A percentile compares a stretch with the other conserved stretches of the same genome.
These are phyloP conservation scores for Torymus tubicola DNA, from an alignment of 2,888 invertebrate species.

Conservation along the genomic window DNA sequence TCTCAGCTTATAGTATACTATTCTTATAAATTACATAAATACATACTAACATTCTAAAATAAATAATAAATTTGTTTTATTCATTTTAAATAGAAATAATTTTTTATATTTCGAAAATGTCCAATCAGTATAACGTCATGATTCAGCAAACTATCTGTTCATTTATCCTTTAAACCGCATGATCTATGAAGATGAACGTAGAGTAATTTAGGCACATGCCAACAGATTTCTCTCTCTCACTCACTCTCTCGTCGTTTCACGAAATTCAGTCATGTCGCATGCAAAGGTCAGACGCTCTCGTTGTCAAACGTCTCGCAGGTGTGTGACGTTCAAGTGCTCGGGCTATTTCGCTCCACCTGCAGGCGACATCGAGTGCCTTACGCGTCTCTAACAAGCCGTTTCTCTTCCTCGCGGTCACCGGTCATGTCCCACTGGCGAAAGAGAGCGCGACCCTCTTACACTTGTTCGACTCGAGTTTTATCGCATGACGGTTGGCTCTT, in stretches of 20 bases:
- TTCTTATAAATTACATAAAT: no score
- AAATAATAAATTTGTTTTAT: no score
- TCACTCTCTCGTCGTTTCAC: neutral
- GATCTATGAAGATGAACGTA: no score
- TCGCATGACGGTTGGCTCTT: no score
- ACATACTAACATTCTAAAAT: no score
- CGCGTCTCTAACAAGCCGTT: constrained; percentile 10
- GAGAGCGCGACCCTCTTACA: neutral
- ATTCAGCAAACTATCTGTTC: neutral
- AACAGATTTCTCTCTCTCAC: neutral
- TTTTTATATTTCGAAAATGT: no score
- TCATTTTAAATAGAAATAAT: no score
- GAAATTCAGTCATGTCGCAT: neutral
- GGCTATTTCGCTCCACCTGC: constrained; percentile 6
- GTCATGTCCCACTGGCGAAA: neutral
- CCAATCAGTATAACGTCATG: no score
- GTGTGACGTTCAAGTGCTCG: neutral
- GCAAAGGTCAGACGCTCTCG: neutral
- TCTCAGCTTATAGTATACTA: no score
- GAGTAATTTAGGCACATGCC: no score
- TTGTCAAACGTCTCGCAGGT: neutral
- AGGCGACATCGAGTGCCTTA: neutral
- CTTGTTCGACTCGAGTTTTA: no score
- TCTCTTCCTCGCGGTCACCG: constrained; percentile 10
- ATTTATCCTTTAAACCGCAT: neutral